These are phyloP conservation scores for Amia ocellicauda DNA, from an alignment of 2,113 vertebrate species.

Conservation along the genomic window DNA sequence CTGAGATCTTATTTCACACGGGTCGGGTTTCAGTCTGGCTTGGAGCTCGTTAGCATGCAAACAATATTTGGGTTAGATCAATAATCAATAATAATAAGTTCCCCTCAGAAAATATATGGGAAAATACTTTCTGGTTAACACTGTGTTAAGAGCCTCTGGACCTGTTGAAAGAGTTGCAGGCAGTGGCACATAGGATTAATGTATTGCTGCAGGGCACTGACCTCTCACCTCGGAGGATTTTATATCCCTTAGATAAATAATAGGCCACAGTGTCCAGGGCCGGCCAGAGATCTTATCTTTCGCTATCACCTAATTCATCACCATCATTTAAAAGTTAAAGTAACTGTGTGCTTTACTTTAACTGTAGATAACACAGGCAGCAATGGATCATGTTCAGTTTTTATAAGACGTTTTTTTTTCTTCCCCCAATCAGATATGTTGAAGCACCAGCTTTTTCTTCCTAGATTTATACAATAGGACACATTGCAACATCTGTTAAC, in stretches of 20 bases:
- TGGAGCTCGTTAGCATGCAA: too few species aligned
- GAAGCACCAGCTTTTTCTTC: background rate
- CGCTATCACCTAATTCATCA: conserved; percentile 65
- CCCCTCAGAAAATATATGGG: too few species aligned
- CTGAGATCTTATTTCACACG: too few species aligned
- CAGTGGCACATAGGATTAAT: conserved; percentile 42
- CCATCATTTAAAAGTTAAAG: conserved; percentile 54
- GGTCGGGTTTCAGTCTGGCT: too few species aligned
- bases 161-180: conserved; percentile 38
- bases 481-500: too few species aligned
- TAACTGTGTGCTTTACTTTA: conserved; percentile 46
- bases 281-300: conserved; percentile 51
- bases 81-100: too few species aligned
- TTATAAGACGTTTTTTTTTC: conserved; percentile 1
- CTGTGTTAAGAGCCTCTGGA: background rate
- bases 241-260: conserved; percentile 67
- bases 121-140: too few species aligned
- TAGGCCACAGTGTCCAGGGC: conserved; percentile 60
- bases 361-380: conserved; percentile 45
- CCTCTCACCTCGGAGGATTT: conserved; percentile 58
- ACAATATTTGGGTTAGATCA: too few species aligned
- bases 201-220: conserved; percentile 43
- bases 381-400: conserved; percentile 43
- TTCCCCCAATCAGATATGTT: background rate
- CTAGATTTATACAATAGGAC: too few species aligned